Evolutionary conservation across 2,888 invertebrate species (phyloP).

Genomic region (Mythimna vitellina): DNA sequence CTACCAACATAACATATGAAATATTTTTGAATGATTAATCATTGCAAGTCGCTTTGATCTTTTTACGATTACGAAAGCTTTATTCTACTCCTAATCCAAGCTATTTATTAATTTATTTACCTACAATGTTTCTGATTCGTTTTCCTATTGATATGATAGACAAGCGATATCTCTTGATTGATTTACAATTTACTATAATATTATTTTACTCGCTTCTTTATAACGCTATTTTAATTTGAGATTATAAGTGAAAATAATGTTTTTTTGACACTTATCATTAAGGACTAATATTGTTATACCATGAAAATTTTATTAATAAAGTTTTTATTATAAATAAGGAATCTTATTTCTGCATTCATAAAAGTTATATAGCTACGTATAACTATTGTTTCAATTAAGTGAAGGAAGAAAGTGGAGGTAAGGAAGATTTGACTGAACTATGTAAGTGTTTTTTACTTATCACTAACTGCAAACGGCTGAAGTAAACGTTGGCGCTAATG

Average conservation of each 20-base stretch:
- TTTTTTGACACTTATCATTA: slow-evolving; percentile 54
- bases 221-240: slow-evolving; percentile 42
- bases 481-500: background rate
- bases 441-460: slow-evolving; percentile 5
- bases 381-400: background rate
- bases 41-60: slow-evolving; percentile 31
- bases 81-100: slow-evolving; percentile 46
- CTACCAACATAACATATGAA: slow-evolving; percentile 50
- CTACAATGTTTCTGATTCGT: slow-evolving; percentile 48
- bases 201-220: slow-evolving; percentile 33
- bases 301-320: slow-evolving; percentile 75
- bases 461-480: background rate
- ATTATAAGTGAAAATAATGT: slow-evolving; percentile 45
- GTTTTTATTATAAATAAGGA: slow-evolving; percentile 55
- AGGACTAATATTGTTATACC: slow-evolving; percentile 76
- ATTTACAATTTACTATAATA: slow-evolving; percentile 24
- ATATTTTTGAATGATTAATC: slow-evolving; percentile 54
- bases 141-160: slow-evolving; percentile 49
- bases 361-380: background rate
- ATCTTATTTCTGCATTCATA: slow-evolving; percentile 13
- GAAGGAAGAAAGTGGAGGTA: no score
- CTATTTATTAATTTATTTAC: slow-evolving; percentile 64
- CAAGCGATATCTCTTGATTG: slow-evolving; percentile 59
- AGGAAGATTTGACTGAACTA: background rate
- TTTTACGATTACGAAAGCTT: slow-evolving; percentile 46